These are phyloP conservation scores for Mycalesis mineus DNA, from an alignment of 2,888 invertebrate genomes.

Conservation along the genomic window DNA sequence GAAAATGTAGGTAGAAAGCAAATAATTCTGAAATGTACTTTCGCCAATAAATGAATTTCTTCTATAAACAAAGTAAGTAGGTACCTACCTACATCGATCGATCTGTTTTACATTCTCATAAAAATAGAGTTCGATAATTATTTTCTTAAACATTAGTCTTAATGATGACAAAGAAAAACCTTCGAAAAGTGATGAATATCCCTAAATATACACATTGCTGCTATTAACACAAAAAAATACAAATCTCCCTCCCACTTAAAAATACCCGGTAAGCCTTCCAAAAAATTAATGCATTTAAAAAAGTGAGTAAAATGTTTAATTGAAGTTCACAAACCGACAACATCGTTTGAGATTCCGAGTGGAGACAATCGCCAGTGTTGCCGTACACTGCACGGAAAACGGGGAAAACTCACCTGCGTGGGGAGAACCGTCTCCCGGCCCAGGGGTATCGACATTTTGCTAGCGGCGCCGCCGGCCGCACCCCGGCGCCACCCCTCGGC, in stretches of 20 bases:
- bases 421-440: constrained; percentile 74
- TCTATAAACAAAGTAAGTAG: too few species aligned
- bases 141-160: too few species aligned
- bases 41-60: too few species aligned
- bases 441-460: constrained; percentile 77
- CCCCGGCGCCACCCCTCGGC: constrained; percentile 73
- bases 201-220: too few species aligned
- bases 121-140: too few species aligned
- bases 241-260: too few species aligned
- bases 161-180: not conserved
- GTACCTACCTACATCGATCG: too few species aligned
- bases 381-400: constrained; percentile 33
- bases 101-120: too few species aligned
- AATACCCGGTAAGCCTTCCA: too few species aligned
- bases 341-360: not conserved
- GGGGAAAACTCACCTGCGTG: constrained; percentile 66
- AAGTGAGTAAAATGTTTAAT: not conserved
- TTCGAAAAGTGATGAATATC: not conserved
- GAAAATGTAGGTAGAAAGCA: too few species aligned
- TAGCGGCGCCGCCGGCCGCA: constrained; percentile 75
- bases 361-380: constrained; percentile 15
- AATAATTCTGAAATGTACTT: too few species aligned
- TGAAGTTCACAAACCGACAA: not conserved
- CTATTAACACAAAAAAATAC: too few species aligned
- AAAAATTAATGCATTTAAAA: not conserved